phyloP scores from a whole-genome alignment of 2,888 invertebrate genomes.

The Nemotelus nigrinus region DNA sequence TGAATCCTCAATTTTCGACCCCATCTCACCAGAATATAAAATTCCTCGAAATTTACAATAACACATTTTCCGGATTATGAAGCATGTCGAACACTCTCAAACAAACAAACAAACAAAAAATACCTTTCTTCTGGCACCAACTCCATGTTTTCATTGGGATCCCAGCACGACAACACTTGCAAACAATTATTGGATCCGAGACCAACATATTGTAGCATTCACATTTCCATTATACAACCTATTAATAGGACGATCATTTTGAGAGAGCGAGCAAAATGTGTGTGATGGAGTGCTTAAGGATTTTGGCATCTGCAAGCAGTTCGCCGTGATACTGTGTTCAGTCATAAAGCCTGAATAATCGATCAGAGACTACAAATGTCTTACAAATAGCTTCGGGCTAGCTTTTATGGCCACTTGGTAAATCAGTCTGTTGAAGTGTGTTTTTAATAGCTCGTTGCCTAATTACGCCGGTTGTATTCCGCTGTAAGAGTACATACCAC shows the following conservation, averaged over 20 bases:
- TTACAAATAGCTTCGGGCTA: not conserved
- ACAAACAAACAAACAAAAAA: no score
- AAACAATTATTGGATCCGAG: no score
- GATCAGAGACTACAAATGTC: constrained; percentile 1
- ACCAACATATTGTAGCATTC: constrained; percentile 24
- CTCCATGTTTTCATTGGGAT: no score
- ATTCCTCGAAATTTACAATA: no score
- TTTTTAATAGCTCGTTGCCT: not conserved
- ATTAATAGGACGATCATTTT: constrained; percentile 23
- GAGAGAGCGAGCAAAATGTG: not conserved
- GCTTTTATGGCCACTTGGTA: not conserved
- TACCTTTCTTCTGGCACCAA: no score
- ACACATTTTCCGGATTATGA: no score
- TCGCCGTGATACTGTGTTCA: not conserved
- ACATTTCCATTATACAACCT: constrained; percentile 23
- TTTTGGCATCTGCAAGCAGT: constrained; percentile 37
- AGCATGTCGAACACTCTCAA: no score
- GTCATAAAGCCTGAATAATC: constrained; percentile 27
- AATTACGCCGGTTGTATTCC: not conserved
- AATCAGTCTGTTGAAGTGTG: not conserved
- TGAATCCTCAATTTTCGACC: no score
- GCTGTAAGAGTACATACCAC: no score
- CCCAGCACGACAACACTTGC: no score
- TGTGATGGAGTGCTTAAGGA: constrained; percentile 9
- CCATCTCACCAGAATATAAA: no score